phyloP scores from a whole-genome alignment of 2,113 vertebrate species.

The Cyanoramphus novaezelandiae region DNA sequence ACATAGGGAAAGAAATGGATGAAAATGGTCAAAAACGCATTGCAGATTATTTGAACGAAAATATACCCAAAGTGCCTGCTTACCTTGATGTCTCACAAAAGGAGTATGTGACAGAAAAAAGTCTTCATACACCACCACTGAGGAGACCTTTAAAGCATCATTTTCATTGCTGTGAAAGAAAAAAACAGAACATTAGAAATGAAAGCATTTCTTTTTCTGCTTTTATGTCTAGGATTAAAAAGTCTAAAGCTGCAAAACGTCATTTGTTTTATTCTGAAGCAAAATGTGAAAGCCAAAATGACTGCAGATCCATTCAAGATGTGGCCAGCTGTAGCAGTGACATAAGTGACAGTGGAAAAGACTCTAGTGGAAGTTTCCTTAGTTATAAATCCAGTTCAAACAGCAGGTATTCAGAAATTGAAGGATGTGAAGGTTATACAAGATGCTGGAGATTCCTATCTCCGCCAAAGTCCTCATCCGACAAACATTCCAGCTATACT shows the following conservation, averaged over 20 bases:
- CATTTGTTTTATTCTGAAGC: constrained; percentile 44
- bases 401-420: constrained; percentile 45
- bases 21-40: constrained; percentile 42
- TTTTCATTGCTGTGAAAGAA: constrained; percentile 64
- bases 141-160: constrained; percentile 68
- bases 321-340: constrained; percentile 41
- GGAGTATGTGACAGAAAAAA: constrained; percentile 28
- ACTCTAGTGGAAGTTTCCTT: constrained; percentile 19
- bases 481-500: constrained; percentile 47
- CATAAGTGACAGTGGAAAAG: constrained; percentile 43
- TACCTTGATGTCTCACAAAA: constrained; percentile 60
- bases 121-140: constrained; percentile 57
- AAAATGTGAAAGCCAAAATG: constrained; percentile 37
- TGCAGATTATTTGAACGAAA: constrained; percentile 62
- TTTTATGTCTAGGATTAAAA: constrained; percentile 68
- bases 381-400: constrained; percentile 43
- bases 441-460: constrained; percentile 44
- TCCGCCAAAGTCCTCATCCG: constrained; percentile 55
- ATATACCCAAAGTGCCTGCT: constrained; percentile 75
- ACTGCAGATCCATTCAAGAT: constrained; percentile 19
- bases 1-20: constrained; percentile 67
- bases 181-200: constrained; percentile 69
- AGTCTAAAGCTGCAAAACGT: constrained; percentile 43
- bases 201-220: constrained; percentile 74
- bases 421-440: constrained; percentile 32